Percentiles rank a stretch among this genome's conserved stretches.
phyloP scores from a whole-genome alignment of 1,140 invertebrate genomes.

The Zophobas atratus region DNA sequence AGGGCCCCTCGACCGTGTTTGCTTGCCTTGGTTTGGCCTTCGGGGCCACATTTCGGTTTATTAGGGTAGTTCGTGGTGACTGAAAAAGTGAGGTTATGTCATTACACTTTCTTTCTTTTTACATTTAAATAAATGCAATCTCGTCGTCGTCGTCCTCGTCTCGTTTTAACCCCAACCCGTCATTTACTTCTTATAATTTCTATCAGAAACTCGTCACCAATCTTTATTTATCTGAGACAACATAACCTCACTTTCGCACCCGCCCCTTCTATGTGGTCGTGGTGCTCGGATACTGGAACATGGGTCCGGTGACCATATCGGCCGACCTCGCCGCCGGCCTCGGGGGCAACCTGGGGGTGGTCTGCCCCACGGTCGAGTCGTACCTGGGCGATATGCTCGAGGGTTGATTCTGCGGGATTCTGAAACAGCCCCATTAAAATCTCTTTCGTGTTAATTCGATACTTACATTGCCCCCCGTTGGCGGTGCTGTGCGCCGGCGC shows the following conservation, averaged over 20 bases:
- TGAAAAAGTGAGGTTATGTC: not conserved
- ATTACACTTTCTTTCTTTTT: conserved; percentile 15
- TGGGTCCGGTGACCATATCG: conserved; percentile 61
- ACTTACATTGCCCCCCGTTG: conserved; percentile 62
- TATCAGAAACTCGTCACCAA: not conserved
- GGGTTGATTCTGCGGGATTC: conserved; percentile 49
- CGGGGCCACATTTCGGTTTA: too few species aligned
- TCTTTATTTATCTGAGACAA: not conserved
- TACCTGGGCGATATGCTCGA: conserved; percentile 63
- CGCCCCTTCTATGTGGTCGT: conserved; percentile 58
- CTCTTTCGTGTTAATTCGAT: too few species aligned
- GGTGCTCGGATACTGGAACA: conserved; percentile 66
- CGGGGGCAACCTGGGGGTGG: conserved; percentile 64
- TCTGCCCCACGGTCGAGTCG: conserved; percentile 62
- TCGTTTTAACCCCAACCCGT: too few species aligned
- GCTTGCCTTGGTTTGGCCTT: too few species aligned
- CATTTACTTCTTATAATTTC: not conserved
- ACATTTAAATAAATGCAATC: conserved; percentile 7
- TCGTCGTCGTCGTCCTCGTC: not conserved
- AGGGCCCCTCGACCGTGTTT: too few species aligned
- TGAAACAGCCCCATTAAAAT: not conserved
- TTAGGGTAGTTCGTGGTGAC: not conserved
- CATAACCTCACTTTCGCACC: not conserved
- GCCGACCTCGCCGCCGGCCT: conserved; percentile 64
- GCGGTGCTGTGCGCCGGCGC: conserved; percentile 31